A percentile compares a stretch with the other conserved stretches of the same genome.
Conservation (phyloP, 1,140 invertebrate genomes). For the Lerema accius region DNA sequence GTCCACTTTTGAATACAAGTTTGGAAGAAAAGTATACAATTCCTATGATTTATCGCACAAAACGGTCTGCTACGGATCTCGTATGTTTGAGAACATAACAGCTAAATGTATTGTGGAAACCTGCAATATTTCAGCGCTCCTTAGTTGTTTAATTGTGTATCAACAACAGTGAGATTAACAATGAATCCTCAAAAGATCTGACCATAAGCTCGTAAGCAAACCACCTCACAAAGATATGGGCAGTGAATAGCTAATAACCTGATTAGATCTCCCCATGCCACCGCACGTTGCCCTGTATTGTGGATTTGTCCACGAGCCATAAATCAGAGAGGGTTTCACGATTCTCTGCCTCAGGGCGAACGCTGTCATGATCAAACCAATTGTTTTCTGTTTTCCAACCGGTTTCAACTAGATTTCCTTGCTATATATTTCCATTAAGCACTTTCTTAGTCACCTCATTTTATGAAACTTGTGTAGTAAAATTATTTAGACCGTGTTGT, state of each 20-base stretch:
- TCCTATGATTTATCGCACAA: no score
- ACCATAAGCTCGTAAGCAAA: not conserved
- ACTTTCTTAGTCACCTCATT: no score
- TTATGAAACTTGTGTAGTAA: no score
- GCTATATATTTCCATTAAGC: no score
- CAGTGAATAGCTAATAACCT: constrained; percentile 8
- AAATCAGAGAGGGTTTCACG: constrained; percentile 16
- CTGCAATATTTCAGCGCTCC: no score
- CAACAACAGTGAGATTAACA: not conserved
- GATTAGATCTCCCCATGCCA: constrained; percentile 5
- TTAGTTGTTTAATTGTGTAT: not conserved
- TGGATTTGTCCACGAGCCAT: constrained; percentile 11
- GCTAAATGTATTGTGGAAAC: not conserved
- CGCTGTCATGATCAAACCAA: constrained; percentile 12
- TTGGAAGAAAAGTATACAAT: no score
- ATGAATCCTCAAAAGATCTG: not conserved
- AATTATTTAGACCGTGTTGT: no score
- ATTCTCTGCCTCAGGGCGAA: constrained; percentile 11
- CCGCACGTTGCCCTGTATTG: not conserved
- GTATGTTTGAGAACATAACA: no score
- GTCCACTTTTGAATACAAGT: no score
- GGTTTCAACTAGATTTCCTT: not conserved
- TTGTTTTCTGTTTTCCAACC: not conserved
- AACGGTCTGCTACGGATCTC: no score
- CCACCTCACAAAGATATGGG: not conserved